Evolutionary conservation across 35 echinoderm and acorn worm genomes (phyloP), one percentile per base, ranked within the genome.

Genomic region (Eucidaris tribuloides): DNA sequence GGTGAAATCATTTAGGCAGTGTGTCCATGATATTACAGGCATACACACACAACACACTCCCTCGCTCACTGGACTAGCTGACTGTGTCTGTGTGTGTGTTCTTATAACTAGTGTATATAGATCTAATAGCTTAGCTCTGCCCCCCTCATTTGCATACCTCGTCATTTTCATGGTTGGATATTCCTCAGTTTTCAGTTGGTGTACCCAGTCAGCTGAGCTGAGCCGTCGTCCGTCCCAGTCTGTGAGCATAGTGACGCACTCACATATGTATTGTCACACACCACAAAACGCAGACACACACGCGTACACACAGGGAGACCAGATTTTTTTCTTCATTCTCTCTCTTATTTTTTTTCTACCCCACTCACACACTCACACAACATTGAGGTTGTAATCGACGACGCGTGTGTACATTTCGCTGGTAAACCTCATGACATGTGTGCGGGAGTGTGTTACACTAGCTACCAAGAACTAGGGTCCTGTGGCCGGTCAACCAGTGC

Each of bases 91-190:
- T 19, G 29, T 42, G 68, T 74, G 68, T 74, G 30, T 74, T 25
- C n/a, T 3, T 15, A 64, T 64, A 64, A 64, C 28, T 64, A 42
- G 68, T 74, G 68, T 74, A 74, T 74, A 74, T 74, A 74, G 68
- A 44, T 44, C 68, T 74, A 74, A 18, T 74, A 74, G 68, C 68
- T 74, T 19, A 74, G 68, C 68, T 74, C 68, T 25, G 34, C 68
- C 68, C 41, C n/a, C 41, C 68, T 74, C 68, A 74, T 74, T 74
- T 74, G 68, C 68, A 74, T 74, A 74, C 30, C 7, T 25, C 38
- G 24, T 36, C 38, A 74, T 22, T 74, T 74, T 74, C 37, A 19
- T 74, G 68, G 44, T 44, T 27, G n/a, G 25, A 74, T 38, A 41
- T 44, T 18, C n/a, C 48, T 52, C 13, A 19, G 34, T 38, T 44